Evolutionary conservation across 2,888 invertebrate species (phyloP).

Genomic region (Ischnus inquisitorius): DNA sequence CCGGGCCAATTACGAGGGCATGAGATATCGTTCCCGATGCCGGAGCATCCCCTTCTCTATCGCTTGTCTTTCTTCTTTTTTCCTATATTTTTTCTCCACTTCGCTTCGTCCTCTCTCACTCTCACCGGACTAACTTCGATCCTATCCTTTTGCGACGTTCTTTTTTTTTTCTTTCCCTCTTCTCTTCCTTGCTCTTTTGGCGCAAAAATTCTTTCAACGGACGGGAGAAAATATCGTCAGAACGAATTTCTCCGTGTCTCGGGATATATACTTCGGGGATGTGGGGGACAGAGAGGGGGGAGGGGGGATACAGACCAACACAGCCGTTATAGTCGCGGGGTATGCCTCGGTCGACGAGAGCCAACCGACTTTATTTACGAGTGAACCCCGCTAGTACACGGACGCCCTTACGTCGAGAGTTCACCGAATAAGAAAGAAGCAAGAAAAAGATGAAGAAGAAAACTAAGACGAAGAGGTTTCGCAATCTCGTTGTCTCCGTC

Average conservation of each 20-base stretch:
- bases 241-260: constrained; percentile 50
- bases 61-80: constrained; percentile 29
- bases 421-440: constrained; percentile 51
- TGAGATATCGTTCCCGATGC: constrained; percentile 63
- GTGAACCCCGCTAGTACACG: constrained; percentile 39
- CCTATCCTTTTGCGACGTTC: not conserved
- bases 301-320: constrained; percentile 3
- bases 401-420: constrained; percentile 57
- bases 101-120: not conserved
- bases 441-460: constrained; percentile 23
- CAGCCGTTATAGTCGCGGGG: constrained; percentile 8
- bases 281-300: constrained; percentile 31
- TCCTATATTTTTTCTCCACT: constrained; percentile 30
- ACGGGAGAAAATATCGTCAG: constrained; percentile 33
- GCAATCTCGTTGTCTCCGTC: constrained; percentile 47
- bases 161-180: not conserved
- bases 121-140: not conserved
- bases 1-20: constrained; percentile 76
- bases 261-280: constrained; percentile 33
- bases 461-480: constrained; percentile 49
- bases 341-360: constrained; percentile 51
- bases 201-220: constrained; percentile 25
- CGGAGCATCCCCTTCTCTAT: constrained; percentile 57
- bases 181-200: not conserved
- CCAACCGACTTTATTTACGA: constrained; percentile 64